Conservation (phyloP, 2,797 vertebrate species). For the Lepus townsendii region DNA sequence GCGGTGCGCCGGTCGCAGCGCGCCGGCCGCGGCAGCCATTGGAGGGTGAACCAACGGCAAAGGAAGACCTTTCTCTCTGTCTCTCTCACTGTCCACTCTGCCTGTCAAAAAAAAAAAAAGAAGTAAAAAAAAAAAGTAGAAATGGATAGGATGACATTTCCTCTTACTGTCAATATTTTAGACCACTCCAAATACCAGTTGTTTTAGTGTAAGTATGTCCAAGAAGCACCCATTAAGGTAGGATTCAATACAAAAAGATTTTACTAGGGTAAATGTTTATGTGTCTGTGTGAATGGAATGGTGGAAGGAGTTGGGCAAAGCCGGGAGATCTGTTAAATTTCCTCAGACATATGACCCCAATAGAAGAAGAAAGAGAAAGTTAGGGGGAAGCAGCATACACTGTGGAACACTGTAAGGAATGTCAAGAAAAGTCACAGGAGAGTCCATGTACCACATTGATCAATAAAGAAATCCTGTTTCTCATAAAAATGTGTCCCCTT, state of each 20-base stretch:
- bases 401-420: neutral
- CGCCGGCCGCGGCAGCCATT: too few relatives aligned
- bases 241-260: neutral
- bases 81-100: too few relatives aligned
- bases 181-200: neutral
- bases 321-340: neutral
- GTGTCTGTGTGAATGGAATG: neutral
- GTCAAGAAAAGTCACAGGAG: neutral
- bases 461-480: neutral
- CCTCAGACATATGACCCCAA: neutral
- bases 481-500: neutral
- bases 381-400: neutral
- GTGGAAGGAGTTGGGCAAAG: neutral
- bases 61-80: too few relatives aligned
- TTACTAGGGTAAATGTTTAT: neutral
- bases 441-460: neutral
- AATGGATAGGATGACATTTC: neutral
- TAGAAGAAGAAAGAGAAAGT: neutral
- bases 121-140: too few relatives aligned
- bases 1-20: too few relatives aligned
- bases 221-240: neutral
- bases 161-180: neutral
- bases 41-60: too few relatives aligned
- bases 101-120: too few relatives aligned
- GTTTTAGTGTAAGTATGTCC: neutral